A percentile compares a stretch with the other conserved stretches of the same genome.
These are phyloP conservation scores for Ommatoiulus sabulosus DNA, from an alignment of 2,888 invertebrate species.

Conservation along the genomic window DNA sequence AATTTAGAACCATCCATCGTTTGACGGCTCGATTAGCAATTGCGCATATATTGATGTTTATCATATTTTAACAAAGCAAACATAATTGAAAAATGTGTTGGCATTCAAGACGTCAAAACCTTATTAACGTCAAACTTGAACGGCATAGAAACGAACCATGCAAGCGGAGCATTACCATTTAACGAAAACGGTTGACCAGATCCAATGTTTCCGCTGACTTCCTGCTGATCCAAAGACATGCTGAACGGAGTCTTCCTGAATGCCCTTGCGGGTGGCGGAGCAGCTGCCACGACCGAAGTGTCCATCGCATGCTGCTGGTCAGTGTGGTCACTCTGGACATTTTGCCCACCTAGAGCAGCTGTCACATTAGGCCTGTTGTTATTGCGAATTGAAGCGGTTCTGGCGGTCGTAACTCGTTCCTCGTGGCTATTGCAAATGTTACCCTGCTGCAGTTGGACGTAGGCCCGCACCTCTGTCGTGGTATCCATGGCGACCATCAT, in stretches of 20 bases:
- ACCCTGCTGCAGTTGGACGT: conserved; percentile 22
- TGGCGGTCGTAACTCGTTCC: not conserved
- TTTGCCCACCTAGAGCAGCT: not conserved
- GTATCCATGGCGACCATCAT: conserved; percentile 34
- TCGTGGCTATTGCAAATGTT: conserved; percentile 7
- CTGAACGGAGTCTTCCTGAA: not conserved
- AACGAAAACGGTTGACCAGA: not conserved
- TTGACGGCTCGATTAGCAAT: not conserved
- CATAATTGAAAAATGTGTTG: not conserved
- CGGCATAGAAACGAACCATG: too few species aligned
- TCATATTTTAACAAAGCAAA: not conserved
- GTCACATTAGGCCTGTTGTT: not conserved
- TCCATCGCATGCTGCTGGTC: not conserved
- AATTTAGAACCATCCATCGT: not conserved
- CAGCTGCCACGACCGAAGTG: not conserved
- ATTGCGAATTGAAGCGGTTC: not conserved
- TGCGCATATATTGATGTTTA: not conserved
- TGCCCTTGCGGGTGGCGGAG: not conserved
- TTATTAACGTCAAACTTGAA: not conserved
- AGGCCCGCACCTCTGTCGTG: conserved; percentile 34
- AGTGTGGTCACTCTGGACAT: not conserved
- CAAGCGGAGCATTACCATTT: not conserved
- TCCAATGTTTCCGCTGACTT: conserved; percentile 1
- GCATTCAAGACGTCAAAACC: not conserved
- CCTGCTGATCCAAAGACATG: conserved; percentile 28